phyloP scores from a whole-genome alignment of 2,888 invertebrate genomes.

The Taenaris catops region DNA sequence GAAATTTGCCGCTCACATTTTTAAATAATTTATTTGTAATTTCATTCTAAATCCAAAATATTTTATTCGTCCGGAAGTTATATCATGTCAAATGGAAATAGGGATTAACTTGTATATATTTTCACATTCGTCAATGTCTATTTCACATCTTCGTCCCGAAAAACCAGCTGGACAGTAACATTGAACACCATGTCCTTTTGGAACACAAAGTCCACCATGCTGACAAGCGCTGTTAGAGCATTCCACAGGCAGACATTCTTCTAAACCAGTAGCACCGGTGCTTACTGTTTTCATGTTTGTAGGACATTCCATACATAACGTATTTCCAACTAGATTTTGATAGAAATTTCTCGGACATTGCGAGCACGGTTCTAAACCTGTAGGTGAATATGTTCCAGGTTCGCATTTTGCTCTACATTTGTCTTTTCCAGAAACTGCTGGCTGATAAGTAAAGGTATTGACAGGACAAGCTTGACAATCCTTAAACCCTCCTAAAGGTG shows the following conservation, averaged over 20 bases:
- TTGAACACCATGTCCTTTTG: conserved; percentile 92
- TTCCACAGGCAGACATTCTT: conserved; percentile 92
- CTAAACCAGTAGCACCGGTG: conserved; percentile 88
- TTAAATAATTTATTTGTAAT: too few relatives aligned
- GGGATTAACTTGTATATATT: too few relatives aligned
- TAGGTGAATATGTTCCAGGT: conserved; percentile 94
- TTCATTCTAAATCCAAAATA: too few relatives aligned
- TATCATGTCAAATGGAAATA: too few relatives aligned
- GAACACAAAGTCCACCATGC: conserved; percentile 94
- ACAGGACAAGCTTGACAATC: conserved; percentile 96
- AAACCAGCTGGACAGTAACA: conserved; percentile 97
- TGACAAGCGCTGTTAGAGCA: conserved; percentile 94
- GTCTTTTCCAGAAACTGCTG: conserved; percentile 91
- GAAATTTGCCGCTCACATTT: too few relatives aligned
- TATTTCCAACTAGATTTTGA: conserved; percentile 91
- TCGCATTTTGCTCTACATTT: conserved; percentile 93
- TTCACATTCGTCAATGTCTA: conserved; percentile 96
- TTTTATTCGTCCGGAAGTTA: too few relatives aligned
- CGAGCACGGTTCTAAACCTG: conserved; percentile 96
- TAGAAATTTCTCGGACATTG: conserved; percentile 95
- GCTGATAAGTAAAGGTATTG: conserved; percentile 93
- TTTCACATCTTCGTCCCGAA: conserved; percentile 94
- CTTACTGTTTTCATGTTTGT: conserved; percentile 93
- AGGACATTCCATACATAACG: conserved; percentile 93
- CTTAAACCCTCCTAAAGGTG: conserved; percentile 94